Percentiles rank a stretch among this genome's conserved stretches.
phyloP scores from a whole-genome alignment of 2,113 vertebrate species.

The Oreotrochilus melanogaster region DNA sequence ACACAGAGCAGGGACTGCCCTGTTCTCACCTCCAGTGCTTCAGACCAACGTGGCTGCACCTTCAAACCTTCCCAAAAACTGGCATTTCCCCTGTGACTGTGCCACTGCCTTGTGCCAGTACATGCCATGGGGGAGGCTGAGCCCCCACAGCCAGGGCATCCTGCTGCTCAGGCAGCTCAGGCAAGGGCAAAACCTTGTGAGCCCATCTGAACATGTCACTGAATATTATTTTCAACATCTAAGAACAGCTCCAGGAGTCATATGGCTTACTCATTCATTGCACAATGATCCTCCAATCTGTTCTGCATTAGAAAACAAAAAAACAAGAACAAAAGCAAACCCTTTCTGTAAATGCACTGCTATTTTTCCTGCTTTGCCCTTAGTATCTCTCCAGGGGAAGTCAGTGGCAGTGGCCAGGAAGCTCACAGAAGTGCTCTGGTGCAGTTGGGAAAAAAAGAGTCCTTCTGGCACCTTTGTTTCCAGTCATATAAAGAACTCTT shows the following conservation, averaged over 20 bases:
- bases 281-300: not conserved
- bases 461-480: not conserved
- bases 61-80: not conserved
- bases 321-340: not conserved
- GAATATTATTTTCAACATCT: not conserved
- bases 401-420: not conserved
- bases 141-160: rapidly evolving
- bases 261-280: not conserved
- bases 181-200: not conserved
- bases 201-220: not conserved
- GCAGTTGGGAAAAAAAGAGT: not conserved
- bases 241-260: not conserved
- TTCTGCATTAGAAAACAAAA: not conserved
- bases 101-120: not conserved
- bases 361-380: not conserved
- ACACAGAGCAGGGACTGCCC: not conserved
- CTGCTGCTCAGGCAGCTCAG: not conserved
- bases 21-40: not conserved
- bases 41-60: not conserved
- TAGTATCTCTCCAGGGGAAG: not conserved
- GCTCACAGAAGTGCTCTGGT: not conserved
- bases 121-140: rapidly evolving
- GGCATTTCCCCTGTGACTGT: rapidly evolving
- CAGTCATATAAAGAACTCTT: constrained; percentile 82
- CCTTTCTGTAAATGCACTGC: not conserved